A percentile compares a stretch with the other conserved stretches of the same genome.
Evolutionary conservation across 2,113 vertebrate genomes (phyloP).

Genomic region (Crocuta crocuta): DNA sequence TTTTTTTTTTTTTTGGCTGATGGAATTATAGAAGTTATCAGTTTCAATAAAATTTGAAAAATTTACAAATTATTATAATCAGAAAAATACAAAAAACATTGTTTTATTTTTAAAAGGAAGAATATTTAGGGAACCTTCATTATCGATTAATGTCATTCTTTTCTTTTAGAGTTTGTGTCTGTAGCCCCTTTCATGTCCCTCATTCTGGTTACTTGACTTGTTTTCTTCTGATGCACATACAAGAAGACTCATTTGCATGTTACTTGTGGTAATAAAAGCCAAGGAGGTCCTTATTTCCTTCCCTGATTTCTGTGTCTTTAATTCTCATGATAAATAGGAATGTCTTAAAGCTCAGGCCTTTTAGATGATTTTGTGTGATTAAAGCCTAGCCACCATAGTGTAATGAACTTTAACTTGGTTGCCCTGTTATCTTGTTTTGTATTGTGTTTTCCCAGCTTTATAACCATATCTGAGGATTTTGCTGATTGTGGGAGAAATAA

Average conservation of each 20-base stretch:
- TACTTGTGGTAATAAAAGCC: background rate
- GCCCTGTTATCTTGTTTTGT: background rate
- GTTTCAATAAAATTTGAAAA: background rate
- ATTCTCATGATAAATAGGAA: background rate
- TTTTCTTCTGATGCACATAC: background rate
- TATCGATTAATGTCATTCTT: background rate
- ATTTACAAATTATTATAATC: background rate
- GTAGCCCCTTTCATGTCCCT: background rate
- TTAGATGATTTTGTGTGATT: background rate
- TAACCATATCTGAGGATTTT: background rate
- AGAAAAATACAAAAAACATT: background rate
- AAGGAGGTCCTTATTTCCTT: background rate
- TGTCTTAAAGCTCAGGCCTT: background rate
- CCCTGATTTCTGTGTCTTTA: background rate
- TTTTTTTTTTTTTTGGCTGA: background rate
- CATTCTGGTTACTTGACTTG: background rate
- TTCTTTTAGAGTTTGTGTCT: background rate
- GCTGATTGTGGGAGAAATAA: background rate
- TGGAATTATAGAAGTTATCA: background rate
- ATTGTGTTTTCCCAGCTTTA: conserved; percentile 24
- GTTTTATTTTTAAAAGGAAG: conserved; percentile 14
- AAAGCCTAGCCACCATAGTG: background rate
- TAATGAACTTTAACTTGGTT: background rate
- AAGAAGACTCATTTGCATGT: background rate
- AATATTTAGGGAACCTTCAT: background rate